phyloP scores from a whole-genome alignment of 2,113 vertebrate species.

The Nothobranchius kuhntae region DNA sequence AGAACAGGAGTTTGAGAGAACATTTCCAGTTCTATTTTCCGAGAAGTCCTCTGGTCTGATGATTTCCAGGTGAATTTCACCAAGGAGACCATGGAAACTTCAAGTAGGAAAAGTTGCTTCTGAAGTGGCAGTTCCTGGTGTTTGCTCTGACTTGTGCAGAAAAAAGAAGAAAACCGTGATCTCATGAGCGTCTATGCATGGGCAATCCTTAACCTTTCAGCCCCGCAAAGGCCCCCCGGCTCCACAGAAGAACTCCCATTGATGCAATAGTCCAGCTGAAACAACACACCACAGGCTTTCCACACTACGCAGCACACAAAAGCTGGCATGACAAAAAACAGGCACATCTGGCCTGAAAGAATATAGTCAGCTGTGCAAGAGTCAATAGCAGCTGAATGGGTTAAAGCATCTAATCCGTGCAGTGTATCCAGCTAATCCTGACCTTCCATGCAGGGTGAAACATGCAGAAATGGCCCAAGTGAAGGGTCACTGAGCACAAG shows the following conservation, averaged over 20 bases:
- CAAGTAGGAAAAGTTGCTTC: slow-evolving; percentile 60
- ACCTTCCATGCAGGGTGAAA: slow-evolving; percentile 38
- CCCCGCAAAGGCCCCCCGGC: slow-evolving; percentile 43
- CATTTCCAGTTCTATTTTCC: slow-evolving; percentile 74
- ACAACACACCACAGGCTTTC: slow-evolving; percentile 65
- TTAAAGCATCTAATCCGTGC: slow-evolving; percentile 64
- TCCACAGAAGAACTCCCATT: slow-evolving; percentile 46
- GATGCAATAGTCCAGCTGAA: slow-evolving; percentile 69
- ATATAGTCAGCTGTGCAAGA: slow-evolving; percentile 55
- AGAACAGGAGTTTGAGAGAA: slow-evolving; percentile 67
- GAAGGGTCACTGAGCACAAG: slow-evolving; percentile 39
- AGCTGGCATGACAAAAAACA: slow-evolving; percentile 67
- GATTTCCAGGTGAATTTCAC: slow-evolving; percentile 76
- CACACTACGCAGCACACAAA: slow-evolving; percentile 61
- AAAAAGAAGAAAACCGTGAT: slow-evolving; percentile 27
- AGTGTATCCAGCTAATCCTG: slow-evolving; percentile 70
- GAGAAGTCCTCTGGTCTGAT: slow-evolving; percentile 70
- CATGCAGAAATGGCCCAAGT: slow-evolving; percentile 40
- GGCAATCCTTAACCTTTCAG: slow-evolving; percentile 60
- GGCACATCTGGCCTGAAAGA: slow-evolving; percentile 38
- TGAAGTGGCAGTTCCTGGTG: slow-evolving; percentile 40
- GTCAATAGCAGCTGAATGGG: slow-evolving; percentile 49
- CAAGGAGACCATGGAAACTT: slow-evolving; percentile 63
- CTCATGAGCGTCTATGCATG: slow-evolving; percentile 47
- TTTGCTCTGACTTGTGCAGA: slow-evolving; percentile 35